Conservation (phyloP, 2,888 invertebrate genomes). For the Phaonia tiefii region DNA sequence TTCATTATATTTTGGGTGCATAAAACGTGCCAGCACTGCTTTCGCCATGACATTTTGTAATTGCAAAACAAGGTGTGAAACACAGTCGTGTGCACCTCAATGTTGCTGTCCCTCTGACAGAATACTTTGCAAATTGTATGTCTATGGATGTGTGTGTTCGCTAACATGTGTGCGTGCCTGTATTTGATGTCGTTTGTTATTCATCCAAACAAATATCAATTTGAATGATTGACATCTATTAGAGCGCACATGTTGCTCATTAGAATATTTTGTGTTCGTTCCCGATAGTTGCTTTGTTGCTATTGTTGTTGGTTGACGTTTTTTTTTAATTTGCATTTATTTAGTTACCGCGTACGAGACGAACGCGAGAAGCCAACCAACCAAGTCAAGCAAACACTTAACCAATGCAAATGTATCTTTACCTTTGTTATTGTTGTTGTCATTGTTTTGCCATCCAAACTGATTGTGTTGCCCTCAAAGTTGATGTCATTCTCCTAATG, state of each 20-base stretch:
- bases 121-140: conserved; percentile 2
- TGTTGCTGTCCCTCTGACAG: background rate
- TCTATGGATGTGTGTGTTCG: background rate
- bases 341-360: conserved; percentile 44
- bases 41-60: conserved; percentile 22
- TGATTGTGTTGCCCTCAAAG: conserved; percentile 59
- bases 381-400: background rate
- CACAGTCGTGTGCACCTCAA: background rate
- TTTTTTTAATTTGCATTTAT: conserved; percentile 62
- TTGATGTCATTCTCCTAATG: conserved; percentile 64
- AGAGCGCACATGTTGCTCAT: conserved; percentile 67
- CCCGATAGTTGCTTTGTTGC: background rate
- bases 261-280: conserved; percentile 54
- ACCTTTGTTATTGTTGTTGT: conserved; percentile 44
- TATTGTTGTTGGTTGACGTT: conserved; percentile 6
- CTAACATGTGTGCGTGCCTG: background rate
- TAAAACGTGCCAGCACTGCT: background rate
- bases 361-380: conserved; percentile 1
- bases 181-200: conserved; percentile 26
- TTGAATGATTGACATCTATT: conserved; percentile 63
- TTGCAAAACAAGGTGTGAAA: conserved; percentile 30
- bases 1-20: too few relatives aligned
- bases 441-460: conserved; percentile 41
- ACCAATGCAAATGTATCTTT: background rate
- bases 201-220: conserved; percentile 46